Conservation (phyloP, 1,140 invertebrate genomes). For the Drosophila lacertosa region DNA sequence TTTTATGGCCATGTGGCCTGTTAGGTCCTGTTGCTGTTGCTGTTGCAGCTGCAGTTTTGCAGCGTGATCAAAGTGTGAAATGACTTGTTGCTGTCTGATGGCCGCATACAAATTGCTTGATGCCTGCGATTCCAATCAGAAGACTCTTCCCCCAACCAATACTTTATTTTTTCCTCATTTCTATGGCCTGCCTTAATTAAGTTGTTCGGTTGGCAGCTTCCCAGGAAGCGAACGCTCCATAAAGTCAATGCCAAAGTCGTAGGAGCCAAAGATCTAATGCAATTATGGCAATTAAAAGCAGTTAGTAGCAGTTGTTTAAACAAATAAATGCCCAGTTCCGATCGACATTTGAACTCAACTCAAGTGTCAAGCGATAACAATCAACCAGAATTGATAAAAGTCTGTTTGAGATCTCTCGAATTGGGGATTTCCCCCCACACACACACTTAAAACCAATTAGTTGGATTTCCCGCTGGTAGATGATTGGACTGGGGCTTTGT, state of each 20-base stretch:
- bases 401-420: background rate
- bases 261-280: slow-evolving; percentile 54
- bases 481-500: slow-evolving; percentile 49
- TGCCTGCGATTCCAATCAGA: slow-evolving; percentile 61
- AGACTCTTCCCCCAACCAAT: background rate
- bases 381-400: slow-evolving; percentile 16
- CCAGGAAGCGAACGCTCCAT: slow-evolving; percentile 38
- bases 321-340: slow-evolving; percentile 54
- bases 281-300: slow-evolving; percentile 68
- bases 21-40: slow-evolving; percentile 28
- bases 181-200: slow-evolving; percentile 71
- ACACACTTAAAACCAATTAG: slow-evolving; percentile 49
- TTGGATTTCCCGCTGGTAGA: slow-evolving; percentile 44
- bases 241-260: slow-evolving; percentile 38
- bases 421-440: background rate
- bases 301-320: slow-evolving; percentile 62
- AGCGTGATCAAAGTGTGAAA: slow-evolving; percentile 82
- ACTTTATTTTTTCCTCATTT: slow-evolving; percentile 10
- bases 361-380: slow-evolving; percentile 12
- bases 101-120: slow-evolving; percentile 80
- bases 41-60: slow-evolving; percentile 48
- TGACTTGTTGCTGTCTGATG: slow-evolving; percentile 79
- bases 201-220: slow-evolving; percentile 61
- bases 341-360: slow-evolving; percentile 9
- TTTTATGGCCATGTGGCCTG: slow-evolving; percentile 67